Conservation (phyloP, 2,888 invertebrate species). For the Synanthedon vespiformis region DNA sequence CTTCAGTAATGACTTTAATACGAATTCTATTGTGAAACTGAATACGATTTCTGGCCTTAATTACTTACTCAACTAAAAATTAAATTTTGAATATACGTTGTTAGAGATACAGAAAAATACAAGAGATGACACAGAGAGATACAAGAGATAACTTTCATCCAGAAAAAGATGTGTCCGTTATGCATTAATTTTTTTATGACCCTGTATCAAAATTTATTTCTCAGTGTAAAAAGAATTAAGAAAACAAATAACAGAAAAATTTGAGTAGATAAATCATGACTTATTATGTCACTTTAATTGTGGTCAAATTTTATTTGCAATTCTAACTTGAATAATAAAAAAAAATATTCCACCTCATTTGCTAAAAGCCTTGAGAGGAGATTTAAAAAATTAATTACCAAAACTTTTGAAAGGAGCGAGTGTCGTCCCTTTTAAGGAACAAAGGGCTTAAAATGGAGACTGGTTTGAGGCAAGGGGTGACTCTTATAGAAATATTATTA, state of each 20-base stretch:
- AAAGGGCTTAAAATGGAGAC: constrained; percentile 36
- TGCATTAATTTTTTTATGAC: too few species aligned
- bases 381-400: constrained; percentile 48
- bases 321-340: neutral
- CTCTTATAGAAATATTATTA: constrained; percentile 56
- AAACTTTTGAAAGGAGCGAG: constrained; percentile 27
- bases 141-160: too few species aligned
- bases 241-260: neutral
- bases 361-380: constrained; percentile 20
- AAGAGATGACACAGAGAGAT: too few species aligned
- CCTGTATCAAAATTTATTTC: too few species aligned
- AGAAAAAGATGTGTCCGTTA: too few species aligned
- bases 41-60: too few species aligned
- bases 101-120: too few species aligned
- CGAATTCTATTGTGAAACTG: too few species aligned
- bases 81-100: too few species aligned
- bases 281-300: neutral
- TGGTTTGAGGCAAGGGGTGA: constrained; percentile 25
- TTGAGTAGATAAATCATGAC: neutral
- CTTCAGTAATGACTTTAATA: too few species aligned
- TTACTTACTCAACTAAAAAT: too few species aligned
- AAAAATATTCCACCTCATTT: constrained; percentile 28
- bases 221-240: too few species aligned
- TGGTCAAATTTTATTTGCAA: neutral
- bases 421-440: constrained; percentile 34